A percentile compares a stretch with the other conserved stretches of the same genome.
These are phyloP conservation scores for Goniozus legneri DNA, from an alignment of 1,140 invertebrate genomes.

Conservation along the genomic window DNA sequence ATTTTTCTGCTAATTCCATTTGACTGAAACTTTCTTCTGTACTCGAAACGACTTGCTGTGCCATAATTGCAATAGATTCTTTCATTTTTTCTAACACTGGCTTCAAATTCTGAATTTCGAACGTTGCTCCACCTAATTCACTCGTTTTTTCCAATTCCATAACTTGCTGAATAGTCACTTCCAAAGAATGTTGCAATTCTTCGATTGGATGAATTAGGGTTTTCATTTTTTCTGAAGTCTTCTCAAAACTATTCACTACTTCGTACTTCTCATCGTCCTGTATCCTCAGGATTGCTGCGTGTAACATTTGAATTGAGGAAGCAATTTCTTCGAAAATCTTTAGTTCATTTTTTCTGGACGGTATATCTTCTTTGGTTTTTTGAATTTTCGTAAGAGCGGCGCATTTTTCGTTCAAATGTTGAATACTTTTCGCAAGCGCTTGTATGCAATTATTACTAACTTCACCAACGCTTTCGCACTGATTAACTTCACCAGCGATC, in stretches of 20 bases:
- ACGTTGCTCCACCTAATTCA: not conserved
- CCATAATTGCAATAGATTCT: conserved; percentile 12
- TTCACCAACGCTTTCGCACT: no score
- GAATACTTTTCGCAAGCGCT: no score
- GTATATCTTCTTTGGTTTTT: not conserved
- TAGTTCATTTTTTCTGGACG: not conserved
- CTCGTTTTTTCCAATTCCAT: not conserved
- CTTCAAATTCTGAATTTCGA: conserved; percentile 11
- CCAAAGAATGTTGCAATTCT: conserved; percentile 2
- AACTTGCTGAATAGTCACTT: not conserved
- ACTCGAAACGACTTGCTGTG: not conserved
- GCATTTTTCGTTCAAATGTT: no score
- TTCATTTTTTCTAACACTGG: conserved; percentile 15
- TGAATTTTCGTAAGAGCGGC: no score
- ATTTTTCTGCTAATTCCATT: not conserved
- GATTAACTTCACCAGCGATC: not conserved
- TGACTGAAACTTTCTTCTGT: not conserved
- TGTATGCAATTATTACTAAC: no score
- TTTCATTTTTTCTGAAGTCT: not conserved
- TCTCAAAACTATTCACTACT: not conserved
- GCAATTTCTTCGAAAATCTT: conserved; percentile 4
- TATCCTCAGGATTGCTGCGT: not conserved
- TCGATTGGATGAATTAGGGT: conserved; percentile 5
- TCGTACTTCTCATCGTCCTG: not conserved
- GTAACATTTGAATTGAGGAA: conserved; percentile 5